Base-by-base conservation (phyloP, 2,888 invertebrate species). In the Diplazon laetatorius region DNA sequence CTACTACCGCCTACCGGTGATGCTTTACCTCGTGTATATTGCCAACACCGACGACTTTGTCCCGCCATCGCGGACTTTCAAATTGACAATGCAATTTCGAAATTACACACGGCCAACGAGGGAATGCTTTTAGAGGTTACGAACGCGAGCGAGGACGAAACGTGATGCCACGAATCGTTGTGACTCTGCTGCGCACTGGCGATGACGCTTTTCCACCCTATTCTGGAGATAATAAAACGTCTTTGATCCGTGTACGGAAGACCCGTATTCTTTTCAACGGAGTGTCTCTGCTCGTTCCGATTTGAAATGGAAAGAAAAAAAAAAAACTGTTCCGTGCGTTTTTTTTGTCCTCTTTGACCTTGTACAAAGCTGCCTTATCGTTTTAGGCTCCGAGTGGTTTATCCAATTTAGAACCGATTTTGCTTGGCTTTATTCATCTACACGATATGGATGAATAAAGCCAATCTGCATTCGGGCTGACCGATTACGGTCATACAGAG, bases 71-170 rank as follows among this genome's bases (percentile, higher is more conserved):
- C 52, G 69, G 69, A 73, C 76, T 57, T 70, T 76, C 59, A 73
- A 76, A 82, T 82, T 80, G 83, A 81, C 80, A 82, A 83, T 82
- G 81, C 80, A 82, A 82, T 82, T 80, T 82, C 78, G 72, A 82
- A 82, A 82, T 83, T 82, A 83, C 79, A 79, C 76, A 75, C 72
- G 65, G 59, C 76, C 69, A 76, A 60, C 69, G 72, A 59, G 63
- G 18, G 73, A 73, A 74, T 46, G 46, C 62, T 76, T 72, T 50
- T 48, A 62, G 68, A 69, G 68, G 55, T 70, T 70, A 37, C 55
- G 55, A 62, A 57, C 60, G 50, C 70, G 37, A 30, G 20, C 50
- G 37, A 12, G 70, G 37, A 16, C 0, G 12, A 6, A 30, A 71
- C 65, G 75, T 68, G 63, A 76, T 22, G 62, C 60, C 42, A 57